Evolutionary conservation across 2,797 vertebrate genomes (phyloP), one percentile per base, ranked within the genome.

Genomic region (Balearica regulorum): DNA sequence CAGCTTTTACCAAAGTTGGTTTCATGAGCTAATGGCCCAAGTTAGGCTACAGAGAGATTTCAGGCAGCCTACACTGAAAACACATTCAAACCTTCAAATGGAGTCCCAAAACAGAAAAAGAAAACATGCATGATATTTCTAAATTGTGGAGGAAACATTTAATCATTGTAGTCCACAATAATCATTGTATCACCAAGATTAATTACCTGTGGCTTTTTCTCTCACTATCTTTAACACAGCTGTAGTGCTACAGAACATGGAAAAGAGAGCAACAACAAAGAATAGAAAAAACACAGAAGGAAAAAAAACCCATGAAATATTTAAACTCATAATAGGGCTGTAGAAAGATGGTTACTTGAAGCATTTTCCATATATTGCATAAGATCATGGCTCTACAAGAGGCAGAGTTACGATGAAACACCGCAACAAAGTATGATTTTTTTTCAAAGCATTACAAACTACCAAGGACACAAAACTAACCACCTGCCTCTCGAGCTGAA

Each of bases 361-460:
- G 43, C 15, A 55, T 62, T 79, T 91, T 70, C 31, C 43, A 39
- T 15, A 19, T n/a, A 64, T 6, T 69, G n/a, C 9, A 1, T 33
- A 93, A 66, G 49, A 78, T 22, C 1, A 1, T 4, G 29, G 22
- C 68, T 83, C 51, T 54, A 37, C 31, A 16, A 87, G 9, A 58
- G 44, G 68, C 1, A 75, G 15, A 60, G 16, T 16, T 64, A 73
- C 9, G 16, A 73, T 6, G 11, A 49, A 70, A 91, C 39, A 33
- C 13, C 57, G 13, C 39, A 72, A 87, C 13, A 72, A 73, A 80
- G 20, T 8, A 76, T 0, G 3, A 37, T 1, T 0, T 44, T 37
- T 62, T 86, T 82, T 87, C 31, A n/a, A 62, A 83, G 60, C 31
- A 19, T 53, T 72, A 54, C 46, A 69, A 89, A 70, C 39, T 77